These are phyloP conservation scores for Chaenocephalus aceratus DNA, from an alignment of 2,113 vertebrate species.

Conservation along the genomic window DNA sequence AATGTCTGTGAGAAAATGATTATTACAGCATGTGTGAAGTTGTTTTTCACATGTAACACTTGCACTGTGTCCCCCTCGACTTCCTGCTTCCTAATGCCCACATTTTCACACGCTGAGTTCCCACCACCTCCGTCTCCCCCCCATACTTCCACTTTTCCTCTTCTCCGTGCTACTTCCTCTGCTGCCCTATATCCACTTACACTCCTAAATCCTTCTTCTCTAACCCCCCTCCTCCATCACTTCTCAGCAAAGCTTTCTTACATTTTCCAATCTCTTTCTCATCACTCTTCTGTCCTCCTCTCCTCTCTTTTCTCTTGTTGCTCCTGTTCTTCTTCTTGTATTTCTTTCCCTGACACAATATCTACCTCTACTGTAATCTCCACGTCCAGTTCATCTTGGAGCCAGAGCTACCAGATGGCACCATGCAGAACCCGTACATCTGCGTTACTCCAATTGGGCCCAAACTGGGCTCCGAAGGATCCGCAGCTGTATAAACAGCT, in stretches of 20 bases:
- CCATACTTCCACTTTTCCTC: constrained; percentile 26
- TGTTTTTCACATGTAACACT: constrained; percentile 26
- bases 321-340: background rate
- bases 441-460: constrained; percentile 58
- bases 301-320: background rate
- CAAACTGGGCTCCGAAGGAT: constrained; percentile 52
- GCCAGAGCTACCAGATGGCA: constrained; percentile 76
- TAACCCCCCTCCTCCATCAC: constrained; percentile 23
- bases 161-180: constrained; percentile 18
- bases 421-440: constrained; percentile 65
- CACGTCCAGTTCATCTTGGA: constrained; percentile 42
- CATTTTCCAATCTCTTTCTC: constrained; percentile 20
- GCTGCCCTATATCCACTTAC: constrained; percentile 26
- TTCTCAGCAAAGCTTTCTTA: constrained; percentile 24
- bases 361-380: constrained; percentile 54
- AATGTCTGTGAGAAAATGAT: constrained; percentile 37
- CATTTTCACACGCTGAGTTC: constrained; percentile 59
- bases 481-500: constrained; percentile 81
- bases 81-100: constrained; percentile 64
- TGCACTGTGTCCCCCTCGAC: constrained; percentile 34
- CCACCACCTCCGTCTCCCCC: constrained; percentile 41
- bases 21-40: constrained; percentile 21
- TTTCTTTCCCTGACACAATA: constrained; percentile 34
- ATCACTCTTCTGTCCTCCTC: background rate
- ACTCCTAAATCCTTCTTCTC: constrained; percentile 32